phyloP scores from a whole-genome alignment of 2,888 invertebrate genomes.

The Aporophyla lueneburgensis region DNA sequence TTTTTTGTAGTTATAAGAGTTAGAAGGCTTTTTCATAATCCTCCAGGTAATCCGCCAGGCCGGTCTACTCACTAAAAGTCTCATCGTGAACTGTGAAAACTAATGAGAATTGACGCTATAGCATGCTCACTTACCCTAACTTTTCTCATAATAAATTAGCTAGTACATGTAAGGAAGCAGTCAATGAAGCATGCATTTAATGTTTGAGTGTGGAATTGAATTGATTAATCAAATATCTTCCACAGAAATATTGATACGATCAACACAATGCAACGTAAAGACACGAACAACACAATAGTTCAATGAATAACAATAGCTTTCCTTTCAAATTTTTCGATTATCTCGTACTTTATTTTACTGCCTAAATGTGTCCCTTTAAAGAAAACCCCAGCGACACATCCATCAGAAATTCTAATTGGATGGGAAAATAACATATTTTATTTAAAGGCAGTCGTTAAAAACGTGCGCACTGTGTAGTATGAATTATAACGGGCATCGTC shows the following conservation, averaged over 20 bases:
- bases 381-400: conserved; percentile 28
- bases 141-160: not conserved
- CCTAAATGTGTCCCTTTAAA: conserved; percentile 10
- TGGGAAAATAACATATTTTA: conserved; percentile 64
- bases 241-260: not conserved
- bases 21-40: not conserved
- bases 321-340: not conserved
- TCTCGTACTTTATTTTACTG: conserved; percentile 22
- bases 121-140: not conserved
- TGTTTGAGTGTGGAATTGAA: not conserved
- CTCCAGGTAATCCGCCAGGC: not conserved
- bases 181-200: not conserved
- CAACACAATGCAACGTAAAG: not conserved
- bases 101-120: not conserved
- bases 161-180: too few species aligned
- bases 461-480: conserved; percentile 68
- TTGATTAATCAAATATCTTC: not conserved
- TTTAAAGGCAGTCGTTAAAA: conserved; percentile 65
- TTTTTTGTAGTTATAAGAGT: not conserved
- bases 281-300: not conserved
- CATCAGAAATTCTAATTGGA: conserved; percentile 63
- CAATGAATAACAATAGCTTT: not conserved
- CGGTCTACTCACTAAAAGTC: not conserved
- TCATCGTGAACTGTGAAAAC: not conserved
- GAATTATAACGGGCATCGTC: conserved; percentile 78